A percentile compares a stretch with the other conserved stretches of the same genome.
These are phyloP conservation scores for Proterorhinus semilunaris DNA, from an alignment of 2,113 vertebrate species.

Conservation along the genomic window DNA sequence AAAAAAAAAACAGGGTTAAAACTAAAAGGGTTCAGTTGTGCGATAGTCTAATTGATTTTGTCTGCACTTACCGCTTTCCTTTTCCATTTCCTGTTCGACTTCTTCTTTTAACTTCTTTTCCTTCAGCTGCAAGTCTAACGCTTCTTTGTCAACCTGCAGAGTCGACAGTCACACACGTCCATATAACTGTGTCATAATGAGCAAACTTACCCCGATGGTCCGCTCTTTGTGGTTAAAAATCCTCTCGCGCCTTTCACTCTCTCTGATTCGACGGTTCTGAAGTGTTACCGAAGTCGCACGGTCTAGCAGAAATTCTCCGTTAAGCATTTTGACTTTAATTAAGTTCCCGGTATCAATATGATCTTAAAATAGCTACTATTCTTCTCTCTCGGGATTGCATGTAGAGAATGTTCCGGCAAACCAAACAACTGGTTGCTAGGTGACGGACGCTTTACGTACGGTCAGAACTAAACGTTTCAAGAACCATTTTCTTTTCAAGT, in stretches of 20 bases:
- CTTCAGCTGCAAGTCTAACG: constrained; percentile 80
- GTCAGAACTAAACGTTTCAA: neutral
- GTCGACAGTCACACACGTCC: neutral
- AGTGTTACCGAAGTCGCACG: constrained; percentile 16
- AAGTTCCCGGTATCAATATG: too few relatives aligned
- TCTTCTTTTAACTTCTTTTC: constrained; percentile 76
- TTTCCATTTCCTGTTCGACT: constrained; percentile 24
- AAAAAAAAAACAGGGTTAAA: too few relatives aligned
- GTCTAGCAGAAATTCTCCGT: constrained; percentile 31
- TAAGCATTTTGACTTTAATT: constrained; percentile 25
- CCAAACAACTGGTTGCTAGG: too few relatives aligned
- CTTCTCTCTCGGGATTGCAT: too few relatives aligned
- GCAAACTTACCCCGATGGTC: constrained; percentile 63
- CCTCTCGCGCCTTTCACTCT: constrained; percentile 47
- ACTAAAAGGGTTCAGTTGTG: constrained; percentile 25
- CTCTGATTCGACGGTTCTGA: constrained; percentile 46
- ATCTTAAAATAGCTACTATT: too few relatives aligned
- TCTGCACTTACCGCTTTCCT: constrained; percentile 47
- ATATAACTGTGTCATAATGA: neutral
- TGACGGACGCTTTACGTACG: too few relatives aligned
- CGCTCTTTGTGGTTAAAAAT: constrained; percentile 66
- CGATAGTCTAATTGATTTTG: too few relatives aligned
- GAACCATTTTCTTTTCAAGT: too few relatives aligned
- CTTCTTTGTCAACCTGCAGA: constrained; percentile 80
- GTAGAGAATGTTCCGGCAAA: too few relatives aligned